phyloP scores from a whole-genome alignment of 2,888 invertebrate genomes.

The Heteromurus nitidus region DNA sequence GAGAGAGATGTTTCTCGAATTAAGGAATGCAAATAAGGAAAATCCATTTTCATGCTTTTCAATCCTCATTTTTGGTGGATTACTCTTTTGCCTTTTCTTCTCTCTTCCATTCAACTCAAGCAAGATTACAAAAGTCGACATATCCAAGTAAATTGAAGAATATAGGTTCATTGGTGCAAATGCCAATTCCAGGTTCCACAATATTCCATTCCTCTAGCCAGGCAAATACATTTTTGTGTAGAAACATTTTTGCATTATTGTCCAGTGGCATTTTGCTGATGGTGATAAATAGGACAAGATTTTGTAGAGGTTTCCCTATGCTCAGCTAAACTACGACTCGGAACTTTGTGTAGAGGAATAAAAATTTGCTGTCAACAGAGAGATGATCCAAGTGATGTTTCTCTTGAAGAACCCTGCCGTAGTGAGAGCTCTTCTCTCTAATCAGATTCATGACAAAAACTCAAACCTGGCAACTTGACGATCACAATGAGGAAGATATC shows the following conservation, averaged over 20 bases:
- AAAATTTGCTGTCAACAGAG: slow-evolving; percentile 92
- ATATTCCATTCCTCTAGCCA: slow-evolving; percentile 94
- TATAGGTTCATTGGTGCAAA: slow-evolving; percentile 62
- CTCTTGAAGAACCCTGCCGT: slow-evolving; percentile 83
- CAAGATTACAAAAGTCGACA: too few species aligned
- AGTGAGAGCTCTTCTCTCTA: slow-evolving; percentile 87
- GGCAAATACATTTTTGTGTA: slow-evolving; percentile 76
- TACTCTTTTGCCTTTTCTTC: too few species aligned
- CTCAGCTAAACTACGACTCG: slow-evolving; percentile 83
- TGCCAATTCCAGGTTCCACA: slow-evolving; percentile 81
- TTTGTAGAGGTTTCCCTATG: neutral
- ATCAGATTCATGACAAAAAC: slow-evolving; percentile 87
- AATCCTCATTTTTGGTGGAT: too few species aligned
- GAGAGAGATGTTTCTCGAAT: too few species aligned
- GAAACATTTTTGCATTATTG: neutral
- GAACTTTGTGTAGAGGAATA: slow-evolving; percentile 91
- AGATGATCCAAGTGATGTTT: slow-evolving; percentile 88
- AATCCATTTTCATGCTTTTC: too few species aligned
- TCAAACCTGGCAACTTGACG: slow-evolving; percentile 90
- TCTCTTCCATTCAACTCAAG: too few species aligned
- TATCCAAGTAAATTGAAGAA: slow-evolving; percentile 53
- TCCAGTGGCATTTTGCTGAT: neutral
- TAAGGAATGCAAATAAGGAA: too few species aligned
- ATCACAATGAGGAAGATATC: slow-evolving; percentile 76
- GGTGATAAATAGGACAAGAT: slow-evolving; percentile 50